Evolutionary conservation across 1,140 invertebrate species (phyloP).

Genomic region (Drosophila serrata): DNA sequence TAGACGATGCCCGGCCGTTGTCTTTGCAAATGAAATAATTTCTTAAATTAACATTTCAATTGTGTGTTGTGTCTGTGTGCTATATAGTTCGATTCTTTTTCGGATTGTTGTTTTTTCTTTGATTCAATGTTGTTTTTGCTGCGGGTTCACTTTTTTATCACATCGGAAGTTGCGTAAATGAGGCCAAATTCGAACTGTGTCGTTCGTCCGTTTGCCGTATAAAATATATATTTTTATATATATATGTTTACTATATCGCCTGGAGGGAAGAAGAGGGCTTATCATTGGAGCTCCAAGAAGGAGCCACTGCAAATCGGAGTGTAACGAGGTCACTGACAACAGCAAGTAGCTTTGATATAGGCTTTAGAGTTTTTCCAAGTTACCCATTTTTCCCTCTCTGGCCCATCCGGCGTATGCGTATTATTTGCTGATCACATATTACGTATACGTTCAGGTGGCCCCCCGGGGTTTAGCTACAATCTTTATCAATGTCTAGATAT

Average conservation of each 20-base stretch:
- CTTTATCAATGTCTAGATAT: slow-evolving; percentile 1
- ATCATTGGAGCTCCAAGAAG: slow-evolving; percentile 13
- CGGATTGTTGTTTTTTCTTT: slow-evolving; percentile 23
- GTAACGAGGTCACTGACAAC: slow-evolving; percentile 57
- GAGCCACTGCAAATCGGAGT: slow-evolving; percentile 20
- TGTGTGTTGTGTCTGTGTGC: not conserved
- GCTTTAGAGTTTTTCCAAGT: not conserved
- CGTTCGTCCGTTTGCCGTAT: slow-evolving; percentile 21
- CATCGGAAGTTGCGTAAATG: slow-evolving; percentile 79
- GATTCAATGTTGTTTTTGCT: slow-evolving; percentile 27
- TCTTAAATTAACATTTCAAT: slow-evolving; percentile 72
- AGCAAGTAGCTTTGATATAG: slow-evolving; percentile 11
- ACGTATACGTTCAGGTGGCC: slow-evolving; percentile 52
- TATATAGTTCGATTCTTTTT: slow-evolving; percentile 9
- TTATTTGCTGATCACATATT: slow-evolving; percentile 20
- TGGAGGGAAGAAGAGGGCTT: not conserved
- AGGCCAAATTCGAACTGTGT: slow-evolving; percentile 55
- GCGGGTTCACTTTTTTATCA: slow-evolving; percentile 60
- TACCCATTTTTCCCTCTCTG: not conserved
- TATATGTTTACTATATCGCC: slow-evolving; percentile 1
- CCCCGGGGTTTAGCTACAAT: too few relatives aligned
- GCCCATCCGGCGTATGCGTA: slow-evolving; percentile 55
- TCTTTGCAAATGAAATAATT: slow-evolving; percentile 75
- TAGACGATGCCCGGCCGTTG: slow-evolving; percentile 37
- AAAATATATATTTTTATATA: not conserved